A percentile compares a stretch with the other conserved stretches of the same genome.
These are phyloP conservation scores for Hoplias malabaricus DNA, from an alignment of 2,113 vertebrate genomes.

Conservation along the genomic window DNA sequence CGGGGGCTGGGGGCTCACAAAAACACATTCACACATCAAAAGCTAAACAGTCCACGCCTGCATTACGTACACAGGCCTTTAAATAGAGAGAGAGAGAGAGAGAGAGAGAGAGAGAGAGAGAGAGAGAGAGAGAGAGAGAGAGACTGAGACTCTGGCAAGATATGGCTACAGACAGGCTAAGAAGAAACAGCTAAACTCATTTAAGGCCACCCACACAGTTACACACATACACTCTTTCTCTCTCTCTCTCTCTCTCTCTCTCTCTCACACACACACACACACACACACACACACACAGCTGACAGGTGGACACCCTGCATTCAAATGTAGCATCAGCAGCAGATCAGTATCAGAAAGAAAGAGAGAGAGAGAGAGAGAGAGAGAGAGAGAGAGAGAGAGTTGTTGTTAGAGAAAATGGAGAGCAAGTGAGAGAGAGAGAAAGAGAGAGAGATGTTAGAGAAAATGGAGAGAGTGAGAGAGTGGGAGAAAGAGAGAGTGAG, in stretches of 20 bases:
- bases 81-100: conserved; percentile 26
- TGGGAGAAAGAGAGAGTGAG: no score
- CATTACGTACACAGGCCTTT: conserved; percentile 12
- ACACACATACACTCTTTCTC: conserved; percentile 31
- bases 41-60: not conserved
- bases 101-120: not conserved
- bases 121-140: not conserved
- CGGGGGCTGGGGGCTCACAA: not conserved
- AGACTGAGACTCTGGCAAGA: not conserved
- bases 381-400: no score
- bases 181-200: conserved; percentile 53
- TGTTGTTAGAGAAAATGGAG: no score
- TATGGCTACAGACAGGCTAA: not conserved
- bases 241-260: no score
- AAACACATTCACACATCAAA: conserved; percentile 21
- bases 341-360: conserved; percentile 37
- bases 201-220: conserved; percentile 48
- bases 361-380: no score
- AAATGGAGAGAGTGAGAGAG: no score
- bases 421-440: no score
- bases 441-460: no score
- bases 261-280: conserved; percentile 37
- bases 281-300: conserved; percentile 32
- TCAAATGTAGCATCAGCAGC: conserved; percentile 20
- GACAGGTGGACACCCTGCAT: conserved; percentile 33